phyloP scores from a whole-genome alignment of 2,797 vertebrate genomes.

The Sebastes hubbsi region DNA sequence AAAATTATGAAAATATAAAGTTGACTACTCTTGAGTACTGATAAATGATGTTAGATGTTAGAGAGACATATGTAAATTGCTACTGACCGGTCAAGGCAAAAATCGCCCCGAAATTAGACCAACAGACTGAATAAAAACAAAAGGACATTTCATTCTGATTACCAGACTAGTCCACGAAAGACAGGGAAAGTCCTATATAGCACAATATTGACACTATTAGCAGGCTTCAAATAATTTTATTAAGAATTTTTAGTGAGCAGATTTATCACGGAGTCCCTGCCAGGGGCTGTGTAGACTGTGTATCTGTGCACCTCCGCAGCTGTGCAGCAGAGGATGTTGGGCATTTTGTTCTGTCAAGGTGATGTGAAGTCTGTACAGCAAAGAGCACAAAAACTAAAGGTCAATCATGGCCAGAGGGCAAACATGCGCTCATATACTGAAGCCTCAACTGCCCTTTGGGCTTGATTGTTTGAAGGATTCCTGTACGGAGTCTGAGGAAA shows the following conservation, averaged over 20 bases:
- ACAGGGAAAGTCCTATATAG: background rate
- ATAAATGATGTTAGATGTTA: background rate
- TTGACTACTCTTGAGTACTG: background rate
- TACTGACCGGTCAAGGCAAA: background rate
- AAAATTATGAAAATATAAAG: background rate
- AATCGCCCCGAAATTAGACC: background rate
- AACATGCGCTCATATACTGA: background rate
- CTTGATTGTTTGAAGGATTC: conserved; percentile 12
- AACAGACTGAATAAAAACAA: background rate
- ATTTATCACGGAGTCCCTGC: background rate
- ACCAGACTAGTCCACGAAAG: background rate
- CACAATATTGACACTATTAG: background rate
- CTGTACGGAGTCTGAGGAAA: background rate
- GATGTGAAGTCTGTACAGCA: conserved; percentile 1
- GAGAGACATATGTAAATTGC: background rate
- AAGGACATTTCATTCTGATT: background rate
- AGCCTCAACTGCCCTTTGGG: conserved; percentile 11
- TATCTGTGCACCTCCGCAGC: background rate
- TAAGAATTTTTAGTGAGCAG: background rate
- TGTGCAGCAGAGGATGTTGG: background rate
- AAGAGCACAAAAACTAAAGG: conserved; percentile 26
- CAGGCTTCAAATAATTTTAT: background rate
- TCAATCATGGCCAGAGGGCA: conserved; percentile 21
- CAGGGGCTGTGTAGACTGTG: background rate
- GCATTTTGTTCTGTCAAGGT: conserved; percentile 5